A percentile compares a stretch with the other conserved stretches of the same genome.
phyloP scores from a whole-genome alignment of 1,140 invertebrate species.

The Lutraria rhynchaena region DNA sequence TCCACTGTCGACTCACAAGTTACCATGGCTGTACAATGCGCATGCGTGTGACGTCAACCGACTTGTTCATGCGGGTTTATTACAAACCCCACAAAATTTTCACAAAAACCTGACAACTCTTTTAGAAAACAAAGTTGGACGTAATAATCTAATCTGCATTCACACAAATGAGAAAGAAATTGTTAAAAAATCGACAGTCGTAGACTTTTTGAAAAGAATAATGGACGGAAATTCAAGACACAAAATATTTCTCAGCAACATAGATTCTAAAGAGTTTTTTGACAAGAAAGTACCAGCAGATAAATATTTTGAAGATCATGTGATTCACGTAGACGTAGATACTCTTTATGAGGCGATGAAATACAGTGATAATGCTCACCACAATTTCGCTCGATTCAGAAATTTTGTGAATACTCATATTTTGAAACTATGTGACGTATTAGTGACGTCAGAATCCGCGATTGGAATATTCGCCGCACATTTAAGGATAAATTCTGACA shows the following conservation, averaged over 20 bases:
- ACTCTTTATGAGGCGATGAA: background rate
- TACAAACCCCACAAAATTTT: background rate
- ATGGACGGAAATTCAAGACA: background rate
- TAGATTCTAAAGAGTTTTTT: background rate
- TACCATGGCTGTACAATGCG: constrained; percentile 4
- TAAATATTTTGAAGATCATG: background rate
- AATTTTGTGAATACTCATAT: constrained; percentile 15
- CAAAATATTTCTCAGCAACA: constrained; percentile 6
- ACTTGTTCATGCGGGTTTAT: constrained; percentile 2
- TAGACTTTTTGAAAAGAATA: background rate
- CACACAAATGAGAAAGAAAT: too few species aligned
- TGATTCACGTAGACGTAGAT: background rate
- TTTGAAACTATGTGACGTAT: background rate
- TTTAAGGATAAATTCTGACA: constrained; percentile 4
- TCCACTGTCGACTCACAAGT: background rate
- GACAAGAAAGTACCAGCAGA: background rate
- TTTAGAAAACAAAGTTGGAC: background rate
- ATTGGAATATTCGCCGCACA: background rate
- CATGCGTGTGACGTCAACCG: constrained; percentile 20
- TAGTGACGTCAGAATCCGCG: background rate
- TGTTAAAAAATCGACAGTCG: background rate
- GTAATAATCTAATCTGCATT: background rate
- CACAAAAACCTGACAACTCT: background rate
- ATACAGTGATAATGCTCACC: background rate
- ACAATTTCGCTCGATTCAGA: background rate